phyloP scores from a whole-genome alignment of 2,797 vertebrate genomes.

The Sus cebifrons region DNA sequence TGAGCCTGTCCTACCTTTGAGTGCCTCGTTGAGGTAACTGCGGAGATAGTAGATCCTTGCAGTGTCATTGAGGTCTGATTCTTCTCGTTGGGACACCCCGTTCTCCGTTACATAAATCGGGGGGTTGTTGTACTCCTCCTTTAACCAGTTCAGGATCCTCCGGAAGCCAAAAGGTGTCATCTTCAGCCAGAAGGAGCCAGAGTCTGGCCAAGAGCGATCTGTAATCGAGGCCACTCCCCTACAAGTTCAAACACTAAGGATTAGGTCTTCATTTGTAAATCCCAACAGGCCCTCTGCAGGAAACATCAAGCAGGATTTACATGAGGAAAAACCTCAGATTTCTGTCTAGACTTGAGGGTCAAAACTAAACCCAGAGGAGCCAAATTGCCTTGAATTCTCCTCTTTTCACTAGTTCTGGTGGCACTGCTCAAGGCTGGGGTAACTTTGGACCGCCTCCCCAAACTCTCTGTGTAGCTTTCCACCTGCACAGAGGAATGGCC shows the following conservation, averaged over 20 bases:
- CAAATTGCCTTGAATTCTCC: not conserved
- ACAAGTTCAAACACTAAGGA: slow-evolving; percentile 42
- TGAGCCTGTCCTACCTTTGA: slow-evolving; percentile 94
- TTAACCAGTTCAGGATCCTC: slow-evolving; percentile 95
- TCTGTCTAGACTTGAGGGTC: slow-evolving; percentile 9
- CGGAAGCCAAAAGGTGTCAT: slow-evolving; percentile 96
- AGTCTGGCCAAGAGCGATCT: slow-evolving; percentile 95
- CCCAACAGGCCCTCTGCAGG: not conserved
- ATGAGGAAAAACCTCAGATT: not conserved
- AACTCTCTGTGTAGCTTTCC: not conserved
- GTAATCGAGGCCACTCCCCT: slow-evolving; percentile 93
- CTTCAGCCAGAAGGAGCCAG: slow-evolving; percentile 96
- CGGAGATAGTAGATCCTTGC: slow-evolving; percentile 93
- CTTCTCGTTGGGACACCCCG: slow-evolving; percentile 94
- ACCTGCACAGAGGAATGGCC: too few species aligned
- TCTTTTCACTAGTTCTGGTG: not conserved
- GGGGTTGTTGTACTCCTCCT: slow-evolving; percentile 95
- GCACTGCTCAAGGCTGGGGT: not conserved
- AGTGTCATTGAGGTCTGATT: slow-evolving; percentile 92
- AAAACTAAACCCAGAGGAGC: not conserved
- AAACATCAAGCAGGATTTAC: not conserved
- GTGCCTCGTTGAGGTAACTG: slow-evolving; percentile 95
- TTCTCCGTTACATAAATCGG: slow-evolving; percentile 97
- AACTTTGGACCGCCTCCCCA: not conserved
- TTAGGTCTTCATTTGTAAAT: not conserved